phyloP scores from a whole-genome alignment of 2,888 invertebrate species.

The Hybos culiciformis region DNA sequence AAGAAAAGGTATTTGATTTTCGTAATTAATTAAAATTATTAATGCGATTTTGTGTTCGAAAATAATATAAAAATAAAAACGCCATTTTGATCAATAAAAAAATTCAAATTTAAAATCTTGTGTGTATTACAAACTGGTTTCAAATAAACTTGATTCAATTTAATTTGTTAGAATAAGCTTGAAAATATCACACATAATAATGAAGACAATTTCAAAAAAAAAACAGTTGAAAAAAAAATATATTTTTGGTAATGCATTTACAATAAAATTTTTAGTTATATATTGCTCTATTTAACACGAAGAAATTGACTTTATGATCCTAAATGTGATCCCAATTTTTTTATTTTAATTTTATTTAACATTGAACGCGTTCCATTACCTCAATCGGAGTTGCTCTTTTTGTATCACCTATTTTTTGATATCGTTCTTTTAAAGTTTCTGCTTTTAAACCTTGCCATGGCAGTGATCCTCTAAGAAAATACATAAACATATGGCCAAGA shows the following conservation, averaged over 20 bases:
- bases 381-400: slow-evolving; percentile 98
- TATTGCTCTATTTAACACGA: background rate
- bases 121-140: no score
- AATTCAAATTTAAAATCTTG: no score
- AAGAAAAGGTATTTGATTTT: no score
- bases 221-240: background rate
- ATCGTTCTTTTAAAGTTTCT: slow-evolving; percentile 96
- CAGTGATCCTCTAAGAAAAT: slow-evolving; percentile 97
- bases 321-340: background rate
- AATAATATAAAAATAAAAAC: no score
- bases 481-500: slow-evolving; percentile 99
- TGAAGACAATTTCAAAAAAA: no score
- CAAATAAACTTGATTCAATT: no score
- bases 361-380: slow-evolving; percentile 42
- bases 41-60: no score
- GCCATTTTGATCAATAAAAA: no score
- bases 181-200: no score
- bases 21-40: no score
- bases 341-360: slow-evolving; percentile 1
- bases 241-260: background rate
- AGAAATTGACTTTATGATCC: no score
- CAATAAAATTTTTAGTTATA: background rate
- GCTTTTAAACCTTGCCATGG: slow-evolving; percentile 99
- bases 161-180: no score
- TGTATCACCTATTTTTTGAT: slow-evolving; percentile 99